Conservation (phyloP, 2,888 invertebrate species). For the Xestia xanthographa region DNA sequence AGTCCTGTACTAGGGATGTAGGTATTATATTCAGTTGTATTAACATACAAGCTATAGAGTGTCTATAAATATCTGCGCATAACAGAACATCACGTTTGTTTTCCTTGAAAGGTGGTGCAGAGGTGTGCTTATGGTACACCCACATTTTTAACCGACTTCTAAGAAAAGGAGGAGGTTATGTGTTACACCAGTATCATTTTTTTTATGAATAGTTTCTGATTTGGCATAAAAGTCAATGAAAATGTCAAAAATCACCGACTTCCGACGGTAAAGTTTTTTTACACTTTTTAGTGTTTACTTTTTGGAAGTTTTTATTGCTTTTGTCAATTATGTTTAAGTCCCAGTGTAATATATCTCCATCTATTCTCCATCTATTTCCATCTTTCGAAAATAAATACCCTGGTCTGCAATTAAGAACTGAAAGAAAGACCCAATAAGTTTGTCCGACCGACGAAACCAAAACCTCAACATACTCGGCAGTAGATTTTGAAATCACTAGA, state of each 20-base stretch:
- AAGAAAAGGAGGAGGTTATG: too few species aligned
- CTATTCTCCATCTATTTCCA: not conserved
- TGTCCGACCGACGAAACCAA: not conserved
- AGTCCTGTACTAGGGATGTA: not conserved
- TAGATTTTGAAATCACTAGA: not conserved
- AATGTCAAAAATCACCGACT: too few species aligned
- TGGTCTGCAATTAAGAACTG: not conserved
- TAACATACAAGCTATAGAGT: not conserved
- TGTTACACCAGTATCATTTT: too few species aligned
- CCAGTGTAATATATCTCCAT: not conserved
- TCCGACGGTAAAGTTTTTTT: too few species aligned
- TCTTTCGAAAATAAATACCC: not conserved
- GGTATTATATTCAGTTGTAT: slow-evolving; percentile 34
- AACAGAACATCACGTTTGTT: not conserved
- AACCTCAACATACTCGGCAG: not conserved
- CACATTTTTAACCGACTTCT: not conserved
- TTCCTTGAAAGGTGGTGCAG: not conserved
- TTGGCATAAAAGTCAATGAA: too few species aligned
- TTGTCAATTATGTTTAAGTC: not conserved
- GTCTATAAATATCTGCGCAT: not conserved
- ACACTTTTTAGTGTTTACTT: too few species aligned
- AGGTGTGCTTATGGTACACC: not conserved
- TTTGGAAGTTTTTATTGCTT: not conserved
- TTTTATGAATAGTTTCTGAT: too few species aligned
- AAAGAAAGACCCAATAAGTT: not conserved